Base-by-base conservation (phyloP, 2,888 invertebrate genomes). In the Spialia ferax region DNA sequence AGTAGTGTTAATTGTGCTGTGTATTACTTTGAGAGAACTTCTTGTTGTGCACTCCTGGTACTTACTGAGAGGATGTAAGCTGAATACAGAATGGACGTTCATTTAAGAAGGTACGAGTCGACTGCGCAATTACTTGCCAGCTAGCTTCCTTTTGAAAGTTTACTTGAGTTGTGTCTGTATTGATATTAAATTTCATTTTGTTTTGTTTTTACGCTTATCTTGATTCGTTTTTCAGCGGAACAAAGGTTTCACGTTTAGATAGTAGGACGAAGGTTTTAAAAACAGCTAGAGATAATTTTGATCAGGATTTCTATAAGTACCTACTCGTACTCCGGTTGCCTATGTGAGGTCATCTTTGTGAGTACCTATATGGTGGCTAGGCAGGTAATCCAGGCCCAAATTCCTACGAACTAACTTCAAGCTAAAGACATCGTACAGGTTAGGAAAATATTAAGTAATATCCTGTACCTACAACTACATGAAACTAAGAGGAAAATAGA, bases 1-100 rank as follows among this genome's bases (percentile, higher is more conserved):
- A 22, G 18, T 13, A n/a, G 60, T 60, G 60, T 60, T 60, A 60
- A 60, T 60, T 60, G 60, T 60, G 23, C 48, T 60, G 60, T 60
- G 48, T 60, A 48, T 60, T 60, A 45, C 60, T 60, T 15, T 56
- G 32, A 32, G 20, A 18, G 56, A 60, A 60, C 29, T 60, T 45
- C 60, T 60, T 45, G 56, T 35, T 56, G 8, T 42, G 23, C 38
- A 42, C 57, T 57, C 23, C 38, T 42, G 38, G 38, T 57, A 38
- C 20, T 22, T 48, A 48, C 45, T 48, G 45, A 18, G 42, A 56
- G 57, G 57, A 42, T 57, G 57, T 38, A 42, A n/a, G 38, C 57
- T 57, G 57, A 57, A 57, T 57, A 57, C 38, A 35, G 35, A 55
- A 56, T 56, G 18, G 15, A 54, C 22, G 26, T 54, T 54, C 26